Evolutionary conservation across 1,140 invertebrate species (phyloP).

Genomic region (Ostrea denselamellosa): DNA sequence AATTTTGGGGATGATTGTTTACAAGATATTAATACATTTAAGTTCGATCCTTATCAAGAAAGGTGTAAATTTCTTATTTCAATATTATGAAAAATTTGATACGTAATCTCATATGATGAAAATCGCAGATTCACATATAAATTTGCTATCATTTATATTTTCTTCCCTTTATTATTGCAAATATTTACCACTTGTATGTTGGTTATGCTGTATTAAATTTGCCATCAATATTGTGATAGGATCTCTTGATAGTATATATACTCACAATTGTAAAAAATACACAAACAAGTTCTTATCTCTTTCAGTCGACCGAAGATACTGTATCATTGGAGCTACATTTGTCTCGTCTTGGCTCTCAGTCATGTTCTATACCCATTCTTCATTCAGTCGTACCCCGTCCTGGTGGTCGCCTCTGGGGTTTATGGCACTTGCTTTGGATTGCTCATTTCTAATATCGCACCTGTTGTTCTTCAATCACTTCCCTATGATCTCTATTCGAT

Average conservation of each 20-base stretch:
- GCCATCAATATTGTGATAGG: too few species aligned
- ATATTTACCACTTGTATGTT: too few species aligned
- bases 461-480: not conserved
- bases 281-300: not conserved
- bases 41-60: too few species aligned
- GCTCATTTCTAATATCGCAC: not conserved
- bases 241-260: too few species aligned
- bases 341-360: not conserved
- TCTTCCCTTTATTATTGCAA: too few species aligned
- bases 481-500: not conserved
- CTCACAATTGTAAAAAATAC: not conserved
- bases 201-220: too few species aligned
- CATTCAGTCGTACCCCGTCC: not conserved
- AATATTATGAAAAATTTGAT: too few species aligned
- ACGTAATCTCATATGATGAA: too few species aligned
- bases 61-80: too few species aligned
- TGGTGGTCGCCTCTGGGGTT: not conserved
- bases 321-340: conserved; percentile 33
- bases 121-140: too few species aligned
- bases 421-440: conserved; percentile 1
- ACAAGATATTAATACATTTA: too few species aligned
- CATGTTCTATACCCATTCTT: not conserved
- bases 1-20: too few species aligned
- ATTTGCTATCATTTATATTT: not conserved
- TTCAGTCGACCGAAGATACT: not conserved